phyloP scores from a whole-genome alignment of 2,797 vertebrate species.

The Xyrichtys novacula region DNA sequence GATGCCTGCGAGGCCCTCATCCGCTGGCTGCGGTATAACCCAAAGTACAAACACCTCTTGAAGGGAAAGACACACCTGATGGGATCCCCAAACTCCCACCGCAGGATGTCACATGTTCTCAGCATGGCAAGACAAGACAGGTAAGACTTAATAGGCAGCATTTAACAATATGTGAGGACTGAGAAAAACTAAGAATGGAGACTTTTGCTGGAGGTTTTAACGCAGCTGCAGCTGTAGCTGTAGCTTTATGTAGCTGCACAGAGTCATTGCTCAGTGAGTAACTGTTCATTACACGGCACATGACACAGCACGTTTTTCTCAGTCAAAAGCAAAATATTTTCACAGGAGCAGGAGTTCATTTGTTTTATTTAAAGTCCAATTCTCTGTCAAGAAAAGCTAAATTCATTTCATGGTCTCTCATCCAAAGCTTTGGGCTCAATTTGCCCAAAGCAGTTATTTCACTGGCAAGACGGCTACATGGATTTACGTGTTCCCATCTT shows the following conservation, averaged over 20 bases:
- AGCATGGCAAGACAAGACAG: constrained; percentile 72
- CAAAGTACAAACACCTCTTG: constrained; percentile 93
- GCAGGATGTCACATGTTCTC: constrained; percentile 87
- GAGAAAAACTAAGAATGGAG: too few relatives aligned
- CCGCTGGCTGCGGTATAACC: constrained; percentile 94
- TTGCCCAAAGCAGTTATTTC: constrained; percentile 28
- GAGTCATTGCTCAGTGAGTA: too few relatives aligned
- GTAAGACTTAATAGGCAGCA: constrained; percentile 28
- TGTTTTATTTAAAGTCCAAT: constrained; percentile 34
- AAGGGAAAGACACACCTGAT: constrained; percentile 87
- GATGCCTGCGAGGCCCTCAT: constrained; percentile 94
- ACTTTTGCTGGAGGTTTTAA: too few relatives aligned
- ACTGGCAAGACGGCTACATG: background rate
- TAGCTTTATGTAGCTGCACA: too few relatives aligned
- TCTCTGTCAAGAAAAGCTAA: constrained; percentile 16
- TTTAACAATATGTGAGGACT: too few relatives aligned
- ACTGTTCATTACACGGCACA: too few relatives aligned
- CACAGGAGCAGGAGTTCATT: constrained; percentile 14
- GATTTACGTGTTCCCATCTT: constrained; percentile 21
- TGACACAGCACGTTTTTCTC: background rate
- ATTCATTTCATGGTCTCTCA: constrained; percentile 33
- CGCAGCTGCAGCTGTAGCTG: too few relatives aligned
- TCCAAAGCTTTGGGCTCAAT: constrained; percentile 15
- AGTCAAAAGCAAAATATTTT: constrained; percentile 14
- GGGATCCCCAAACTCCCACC: constrained; percentile 88